phyloP scores from a whole-genome alignment of 2,113 vertebrate species.

The Desmodus rotundus region DNA sequence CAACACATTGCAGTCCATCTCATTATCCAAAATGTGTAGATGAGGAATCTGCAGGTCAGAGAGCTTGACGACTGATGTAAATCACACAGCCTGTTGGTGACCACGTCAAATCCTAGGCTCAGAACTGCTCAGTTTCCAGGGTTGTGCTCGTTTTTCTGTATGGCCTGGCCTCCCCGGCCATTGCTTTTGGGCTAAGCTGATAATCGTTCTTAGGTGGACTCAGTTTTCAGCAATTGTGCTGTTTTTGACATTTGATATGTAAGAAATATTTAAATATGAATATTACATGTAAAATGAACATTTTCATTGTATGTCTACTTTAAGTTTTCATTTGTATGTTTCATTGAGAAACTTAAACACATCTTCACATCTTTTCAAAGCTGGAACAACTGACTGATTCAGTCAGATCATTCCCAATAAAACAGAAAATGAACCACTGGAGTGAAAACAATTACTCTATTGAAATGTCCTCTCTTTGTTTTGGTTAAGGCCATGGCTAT shows the following conservation, averaged over 20 bases:
- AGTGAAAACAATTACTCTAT: constrained; percentile 6
- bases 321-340: not conserved
- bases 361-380: not conserved
- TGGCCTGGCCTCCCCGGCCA: too few relatives aligned
- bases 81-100: not conserved
- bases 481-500: not conserved
- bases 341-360: not conserved
- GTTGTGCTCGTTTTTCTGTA: not conserved
- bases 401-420: not conserved
- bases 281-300: not conserved
- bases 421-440: not conserved
- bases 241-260: not conserved
- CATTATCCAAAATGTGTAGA: not conserved
- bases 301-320: not conserved
- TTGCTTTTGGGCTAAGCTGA: not conserved
- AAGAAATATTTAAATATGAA: not conserved
- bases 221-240: not conserved
- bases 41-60: not conserved
- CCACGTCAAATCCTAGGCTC: not conserved
- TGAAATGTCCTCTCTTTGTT: constrained; percentile 20
- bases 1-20: not conserved
- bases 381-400: not conserved
- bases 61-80: not conserved
- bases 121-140: not conserved
- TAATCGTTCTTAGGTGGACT: not conserved